phyloP scores from a whole-genome alignment of 2,888 invertebrate genomes.

The Apodemia mormo region DNA sequence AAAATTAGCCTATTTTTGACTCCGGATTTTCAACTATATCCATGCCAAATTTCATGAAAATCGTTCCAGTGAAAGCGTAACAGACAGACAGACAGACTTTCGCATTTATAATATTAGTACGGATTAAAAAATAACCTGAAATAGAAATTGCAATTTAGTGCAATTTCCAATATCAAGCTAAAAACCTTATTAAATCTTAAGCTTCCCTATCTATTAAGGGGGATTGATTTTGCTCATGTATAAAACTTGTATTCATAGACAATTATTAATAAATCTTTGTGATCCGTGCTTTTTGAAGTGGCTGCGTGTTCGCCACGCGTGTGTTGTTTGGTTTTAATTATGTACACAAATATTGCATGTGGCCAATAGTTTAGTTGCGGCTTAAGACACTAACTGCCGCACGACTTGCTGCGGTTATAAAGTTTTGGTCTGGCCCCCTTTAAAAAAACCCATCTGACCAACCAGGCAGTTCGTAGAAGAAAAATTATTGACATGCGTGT shows the following conservation, averaged over 20 bases:
- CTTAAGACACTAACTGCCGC: not conserved
- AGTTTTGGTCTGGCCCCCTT: not conserved
- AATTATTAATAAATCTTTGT: not conserved
- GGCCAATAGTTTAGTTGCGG: slow-evolving; percentile 45
- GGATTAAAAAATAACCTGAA: too few relatives aligned
- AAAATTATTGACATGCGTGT: too few relatives aligned
- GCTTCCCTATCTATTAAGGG: not conserved
- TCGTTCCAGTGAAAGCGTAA: too few relatives aligned
- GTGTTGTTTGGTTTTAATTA: slow-evolving; percentile 63
- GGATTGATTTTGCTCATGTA: not conserved
- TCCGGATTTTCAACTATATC: too few relatives aligned
- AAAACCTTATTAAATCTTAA: not conserved
- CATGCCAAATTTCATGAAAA: too few relatives aligned
- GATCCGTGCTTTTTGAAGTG: slow-evolving; percentile 48
- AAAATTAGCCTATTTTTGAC: too few relatives aligned
- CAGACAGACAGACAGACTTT: too few relatives aligned
- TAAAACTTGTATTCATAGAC: slow-evolving; percentile 1
- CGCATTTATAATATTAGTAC: too few relatives aligned
- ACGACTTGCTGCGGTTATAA: too few relatives aligned
- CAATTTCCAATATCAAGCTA: not conserved
- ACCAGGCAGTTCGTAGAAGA: too few relatives aligned
- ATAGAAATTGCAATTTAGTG: not conserved
- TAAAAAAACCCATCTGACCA: not conserved
- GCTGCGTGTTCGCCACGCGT: slow-evolving; percentile 67
- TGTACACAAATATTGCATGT: slow-evolving; percentile 56